These are phyloP conservation scores for Drosophila longiperda DNA, from an alignment of 2,888 invertebrate species.

Conservation along the genomic window DNA sequence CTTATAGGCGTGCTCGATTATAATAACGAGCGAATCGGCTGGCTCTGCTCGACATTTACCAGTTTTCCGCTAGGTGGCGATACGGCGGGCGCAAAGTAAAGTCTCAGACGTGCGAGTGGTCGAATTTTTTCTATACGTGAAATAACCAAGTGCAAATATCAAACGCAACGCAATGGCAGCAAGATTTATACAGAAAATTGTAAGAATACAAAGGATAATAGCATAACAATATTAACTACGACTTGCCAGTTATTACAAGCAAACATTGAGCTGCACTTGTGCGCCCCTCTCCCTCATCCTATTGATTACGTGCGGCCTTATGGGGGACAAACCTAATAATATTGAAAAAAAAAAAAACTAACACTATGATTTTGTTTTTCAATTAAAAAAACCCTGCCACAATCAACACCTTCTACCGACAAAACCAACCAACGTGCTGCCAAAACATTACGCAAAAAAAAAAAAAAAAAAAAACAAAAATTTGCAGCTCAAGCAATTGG, in stretches of 20 bases:
- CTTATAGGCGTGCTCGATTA: constrained; percentile 37
- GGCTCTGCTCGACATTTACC: constrained; percentile 37
- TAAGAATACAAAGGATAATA: constrained; percentile 73
- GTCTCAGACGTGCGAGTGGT: constrained; percentile 64
- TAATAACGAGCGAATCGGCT: constrained; percentile 40
- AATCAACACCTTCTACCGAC: constrained; percentile 28
- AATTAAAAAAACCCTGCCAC: constrained; percentile 16
- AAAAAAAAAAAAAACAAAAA: constrained; percentile 54
- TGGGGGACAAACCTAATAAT: constrained; percentile 28
- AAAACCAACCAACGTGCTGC: constrained; percentile 39
- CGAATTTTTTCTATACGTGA: constrained; percentile 65
- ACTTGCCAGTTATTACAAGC: constrained; percentile 31
- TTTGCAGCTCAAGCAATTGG: constrained; percentile 72
- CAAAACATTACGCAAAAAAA: constrained; percentile 71
- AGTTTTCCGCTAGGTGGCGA: constrained; percentile 79
- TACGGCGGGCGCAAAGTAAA: constrained; percentile 73
- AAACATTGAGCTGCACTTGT: constrained; percentile 38
- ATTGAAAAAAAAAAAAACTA: constrained; percentile 28
- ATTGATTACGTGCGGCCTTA: constrained; percentile 60
- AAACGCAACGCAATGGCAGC: constrained; percentile 82
- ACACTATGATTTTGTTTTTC: constrained; percentile 49
- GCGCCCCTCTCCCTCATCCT: constrained; percentile 15
- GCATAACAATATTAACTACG: constrained; percentile 25
- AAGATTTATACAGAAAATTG: constrained; percentile 85
- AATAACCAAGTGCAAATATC: constrained; percentile 71